Evolutionary conservation across 2,113 vertebrate genomes (phyloP).

Genomic region (Dasyprocta punctata): DNA sequence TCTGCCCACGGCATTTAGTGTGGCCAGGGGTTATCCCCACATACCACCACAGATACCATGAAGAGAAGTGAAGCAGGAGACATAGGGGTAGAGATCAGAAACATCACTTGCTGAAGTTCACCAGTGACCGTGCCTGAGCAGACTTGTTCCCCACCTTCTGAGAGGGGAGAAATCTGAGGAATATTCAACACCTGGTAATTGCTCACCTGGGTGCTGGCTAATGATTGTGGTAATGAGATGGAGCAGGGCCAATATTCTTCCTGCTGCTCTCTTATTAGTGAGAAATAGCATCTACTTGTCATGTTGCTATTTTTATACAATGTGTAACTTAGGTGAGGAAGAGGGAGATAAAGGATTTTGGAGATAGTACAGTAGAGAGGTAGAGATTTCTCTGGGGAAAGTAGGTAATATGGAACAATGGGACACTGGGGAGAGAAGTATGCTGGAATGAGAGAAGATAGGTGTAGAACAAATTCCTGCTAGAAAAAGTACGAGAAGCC

Average conservation of each 20-base stretch:
- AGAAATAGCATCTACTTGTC: slow-evolving; percentile 58
- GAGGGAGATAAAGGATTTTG: not conserved
- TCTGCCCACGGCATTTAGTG: not conserved
- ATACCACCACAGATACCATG: not conserved
- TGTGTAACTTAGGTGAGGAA: not conserved
- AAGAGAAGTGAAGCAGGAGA: not conserved
- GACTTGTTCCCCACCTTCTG: not conserved
- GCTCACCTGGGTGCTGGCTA: slow-evolving; percentile 69
- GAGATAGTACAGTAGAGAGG: not conserved
- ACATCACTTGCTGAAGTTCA: not conserved
- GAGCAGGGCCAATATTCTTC: slow-evolving; percentile 64
- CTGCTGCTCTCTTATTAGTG: slow-evolving; percentile 68
- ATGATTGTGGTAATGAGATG: slow-evolving; percentile 68
- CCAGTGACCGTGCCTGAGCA: not conserved
- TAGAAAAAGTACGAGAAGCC: not conserved
- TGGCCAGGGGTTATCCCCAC: not conserved
- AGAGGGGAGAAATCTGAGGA: not conserved
- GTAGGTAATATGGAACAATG: not conserved
- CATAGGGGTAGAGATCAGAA: not conserved
- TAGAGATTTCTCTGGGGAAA: not conserved
- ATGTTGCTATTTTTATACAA: slow-evolving; percentile 59
- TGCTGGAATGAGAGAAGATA: not conserved
- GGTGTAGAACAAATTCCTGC: not conserved
- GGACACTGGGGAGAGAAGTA: not conserved
- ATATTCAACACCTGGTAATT: slow-evolving; percentile 68